Evolutionary conservation across 2,113 vertebrate genomes (phyloP).

Genomic region (Apodemus sylvaticus): DNA sequence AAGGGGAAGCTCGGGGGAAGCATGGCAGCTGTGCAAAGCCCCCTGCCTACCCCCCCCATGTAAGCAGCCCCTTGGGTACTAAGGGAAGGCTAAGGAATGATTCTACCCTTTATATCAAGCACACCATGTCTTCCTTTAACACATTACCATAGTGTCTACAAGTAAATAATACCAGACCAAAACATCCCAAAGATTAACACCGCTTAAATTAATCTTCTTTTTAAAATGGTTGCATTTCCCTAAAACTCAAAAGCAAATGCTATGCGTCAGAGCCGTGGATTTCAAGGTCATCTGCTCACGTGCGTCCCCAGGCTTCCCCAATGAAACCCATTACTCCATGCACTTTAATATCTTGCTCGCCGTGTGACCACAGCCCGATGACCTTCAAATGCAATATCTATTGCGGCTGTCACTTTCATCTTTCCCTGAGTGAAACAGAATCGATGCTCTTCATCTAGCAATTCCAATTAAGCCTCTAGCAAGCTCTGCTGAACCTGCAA

Average conservation of each 20-base stretch:
- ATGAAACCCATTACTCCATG: conserved; percentile 35
- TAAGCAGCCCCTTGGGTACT: background rate
- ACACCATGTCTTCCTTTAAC: conserved; percentile 1
- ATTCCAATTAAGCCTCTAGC: conserved; percentile 68
- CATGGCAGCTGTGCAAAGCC: background rate
- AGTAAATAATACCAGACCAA: background rate
- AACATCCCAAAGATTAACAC: conserved; percentile 25
- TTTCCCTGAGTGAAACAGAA: conserved; percentile 68
- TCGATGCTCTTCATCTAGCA: conserved; percentile 53
- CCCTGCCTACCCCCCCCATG: background rate
- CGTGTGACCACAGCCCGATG: conserved; percentile 21
- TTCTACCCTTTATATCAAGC: background rate
- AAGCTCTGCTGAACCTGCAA: conserved; percentile 63
- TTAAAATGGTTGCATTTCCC: conserved; percentile 32
- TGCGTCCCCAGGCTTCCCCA: conserved; percentile 28
- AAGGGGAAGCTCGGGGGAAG: background rate
- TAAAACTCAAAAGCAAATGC: conserved; percentile 50
- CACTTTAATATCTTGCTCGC: conserved; percentile 29
- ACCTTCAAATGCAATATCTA: conserved; percentile 64
- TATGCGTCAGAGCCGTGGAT: conserved; percentile 24
- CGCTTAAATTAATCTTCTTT: background rate
- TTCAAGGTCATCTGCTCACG: conserved; percentile 35
- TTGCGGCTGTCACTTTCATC: conserved; percentile 49
- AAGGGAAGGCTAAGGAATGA: background rate
- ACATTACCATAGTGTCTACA: background rate